Evolutionary conservation across 2,113 vertebrate species (phyloP).

Genomic region (Chlorodrepanis virens): DNA sequence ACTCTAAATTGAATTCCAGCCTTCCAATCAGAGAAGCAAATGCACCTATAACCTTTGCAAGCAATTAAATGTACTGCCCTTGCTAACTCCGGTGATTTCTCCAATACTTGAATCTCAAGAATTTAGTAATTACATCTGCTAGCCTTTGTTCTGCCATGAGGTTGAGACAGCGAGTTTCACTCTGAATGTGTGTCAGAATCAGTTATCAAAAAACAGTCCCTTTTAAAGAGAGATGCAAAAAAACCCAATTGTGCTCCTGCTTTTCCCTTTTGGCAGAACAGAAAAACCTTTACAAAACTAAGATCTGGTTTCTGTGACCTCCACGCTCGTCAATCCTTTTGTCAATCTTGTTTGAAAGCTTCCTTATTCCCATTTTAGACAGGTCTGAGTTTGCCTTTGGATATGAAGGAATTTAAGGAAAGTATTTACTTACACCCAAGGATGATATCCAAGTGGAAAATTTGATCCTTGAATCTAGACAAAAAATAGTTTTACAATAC

Average conservation of each 20-base stretch:
- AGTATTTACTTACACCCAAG: background rate
- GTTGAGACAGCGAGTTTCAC: background rate
- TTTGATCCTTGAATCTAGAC: background rate
- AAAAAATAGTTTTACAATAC: background rate
- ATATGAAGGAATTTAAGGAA: background rate
- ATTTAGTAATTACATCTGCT: conserved; percentile 41
- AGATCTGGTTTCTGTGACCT: background rate
- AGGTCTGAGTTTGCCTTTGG: background rate
- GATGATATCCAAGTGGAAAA: background rate
- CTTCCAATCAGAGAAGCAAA: background rate
- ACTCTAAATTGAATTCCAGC: background rate
- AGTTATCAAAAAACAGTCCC: background rate
- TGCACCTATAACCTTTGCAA: background rate
- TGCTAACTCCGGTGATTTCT: background rate
- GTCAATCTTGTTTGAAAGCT: background rate
- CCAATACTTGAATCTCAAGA: background rate
- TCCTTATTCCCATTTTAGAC: background rate
- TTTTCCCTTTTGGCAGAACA: background rate
- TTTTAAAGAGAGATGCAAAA: background rate
- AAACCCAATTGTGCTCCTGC: background rate
- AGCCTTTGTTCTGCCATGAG: conserved; percentile 14
- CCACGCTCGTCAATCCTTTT: background rate
- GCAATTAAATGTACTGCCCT: conserved; percentile 17
- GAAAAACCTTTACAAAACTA: background rate
- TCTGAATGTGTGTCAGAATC: background rate